These are phyloP conservation scores for Vireo altiloquus DNA, from an alignment of 2,113 vertebrate species.

Conservation along the genomic window DNA sequence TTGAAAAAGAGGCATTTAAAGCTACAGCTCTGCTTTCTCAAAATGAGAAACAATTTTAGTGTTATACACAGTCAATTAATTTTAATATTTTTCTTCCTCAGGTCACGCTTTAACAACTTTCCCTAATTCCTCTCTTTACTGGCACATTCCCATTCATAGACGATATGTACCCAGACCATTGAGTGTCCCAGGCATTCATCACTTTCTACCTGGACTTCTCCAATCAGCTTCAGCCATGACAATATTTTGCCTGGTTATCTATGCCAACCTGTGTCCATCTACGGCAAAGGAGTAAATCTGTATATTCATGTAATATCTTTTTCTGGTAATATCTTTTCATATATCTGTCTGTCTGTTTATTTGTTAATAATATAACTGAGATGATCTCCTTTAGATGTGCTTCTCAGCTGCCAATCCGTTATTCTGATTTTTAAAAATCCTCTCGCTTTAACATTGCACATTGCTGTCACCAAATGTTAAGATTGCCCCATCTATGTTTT, in stretches of 20 bases:
- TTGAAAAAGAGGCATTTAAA: background rate
- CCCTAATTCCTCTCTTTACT: background rate
- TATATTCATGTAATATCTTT: background rate
- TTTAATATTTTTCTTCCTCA: background rate
- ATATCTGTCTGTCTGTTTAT: background rate
- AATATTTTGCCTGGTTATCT: background rate
- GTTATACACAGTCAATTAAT: background rate
- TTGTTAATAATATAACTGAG: background rate
- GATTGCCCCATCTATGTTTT: background rate
- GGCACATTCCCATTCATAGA: background rate
- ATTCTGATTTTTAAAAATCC: background rate
- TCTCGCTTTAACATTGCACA: background rate
- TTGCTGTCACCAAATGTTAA: background rate
- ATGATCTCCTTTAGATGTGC: background rate
- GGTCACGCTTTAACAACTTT: background rate
- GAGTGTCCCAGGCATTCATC: background rate
- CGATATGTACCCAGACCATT: rapidly evolving
- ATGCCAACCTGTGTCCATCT: background rate
- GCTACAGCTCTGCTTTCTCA: background rate
- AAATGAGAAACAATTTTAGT: background rate
- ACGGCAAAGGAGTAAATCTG: background rate
- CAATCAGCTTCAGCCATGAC: background rate
- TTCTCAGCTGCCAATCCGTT: background rate
- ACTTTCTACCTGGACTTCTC: background rate
- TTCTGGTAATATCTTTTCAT: background rate